Percentiles rank a stretch among this genome's conserved stretches.
phyloP scores from a whole-genome alignment of 1,140 invertebrate genomes.

The Pygmarrhopalites habei region DNA sequence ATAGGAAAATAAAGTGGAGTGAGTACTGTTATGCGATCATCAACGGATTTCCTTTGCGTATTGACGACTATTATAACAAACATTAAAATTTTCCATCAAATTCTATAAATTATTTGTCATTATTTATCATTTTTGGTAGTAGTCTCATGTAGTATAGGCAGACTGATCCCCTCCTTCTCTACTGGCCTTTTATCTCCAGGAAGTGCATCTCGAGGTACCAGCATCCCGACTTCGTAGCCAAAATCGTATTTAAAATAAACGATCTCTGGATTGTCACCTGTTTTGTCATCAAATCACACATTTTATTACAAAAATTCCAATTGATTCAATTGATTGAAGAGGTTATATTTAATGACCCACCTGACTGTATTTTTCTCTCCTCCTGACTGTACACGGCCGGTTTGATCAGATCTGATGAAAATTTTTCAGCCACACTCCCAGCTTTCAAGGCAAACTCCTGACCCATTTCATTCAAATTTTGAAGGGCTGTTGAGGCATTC shows the following conservation, averaged over 20 bases:
- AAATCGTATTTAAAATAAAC: conserved; percentile 79
- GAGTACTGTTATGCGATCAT: no score
- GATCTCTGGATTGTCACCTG: conserved; percentile 42
- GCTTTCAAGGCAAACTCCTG: conserved; percentile 5
- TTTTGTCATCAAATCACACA: neutral
- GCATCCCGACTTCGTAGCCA: conserved; percentile 69
- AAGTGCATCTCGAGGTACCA: conserved; percentile 50
- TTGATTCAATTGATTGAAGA: no score
- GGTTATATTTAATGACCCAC: neutral
- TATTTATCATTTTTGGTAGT: conserved; percentile 1
- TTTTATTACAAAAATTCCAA: neutral
- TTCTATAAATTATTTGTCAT: no score
- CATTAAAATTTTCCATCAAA: conserved; percentile 1
- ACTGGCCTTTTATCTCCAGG: neutral
- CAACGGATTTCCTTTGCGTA: no score
- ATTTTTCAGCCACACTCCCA: neutral
- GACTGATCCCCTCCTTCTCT: neutral
- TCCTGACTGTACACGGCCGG: neutral
- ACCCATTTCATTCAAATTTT: neutral
- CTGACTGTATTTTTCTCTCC: neutral
- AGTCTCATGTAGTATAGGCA: conserved; percentile 4
- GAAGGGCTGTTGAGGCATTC: neutral
- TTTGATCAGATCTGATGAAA: neutral
- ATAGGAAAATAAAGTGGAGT: no score
- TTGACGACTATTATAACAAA: no score